A percentile compares a stretch with the other conserved stretches of the same genome.
Conservation (phyloP, 92 coral and sea anemone genomes). For the Umimayanthus kanabou region DNA sequence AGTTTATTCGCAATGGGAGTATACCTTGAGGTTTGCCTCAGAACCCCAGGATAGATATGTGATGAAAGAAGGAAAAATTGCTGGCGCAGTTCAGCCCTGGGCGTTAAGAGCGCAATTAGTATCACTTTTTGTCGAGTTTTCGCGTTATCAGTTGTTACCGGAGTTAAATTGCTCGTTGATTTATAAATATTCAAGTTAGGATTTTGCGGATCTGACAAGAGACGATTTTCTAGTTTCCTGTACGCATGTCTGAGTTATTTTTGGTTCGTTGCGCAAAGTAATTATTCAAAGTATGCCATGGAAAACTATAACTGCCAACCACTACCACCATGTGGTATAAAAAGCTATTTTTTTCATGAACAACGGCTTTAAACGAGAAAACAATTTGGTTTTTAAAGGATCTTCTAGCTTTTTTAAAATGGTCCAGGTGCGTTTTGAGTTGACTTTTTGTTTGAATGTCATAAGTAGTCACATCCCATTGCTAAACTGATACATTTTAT, state of each 20-base stretch:
- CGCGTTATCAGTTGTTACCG: constrained; percentile 37
- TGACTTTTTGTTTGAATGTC: not conserved
- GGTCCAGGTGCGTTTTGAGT: constrained; percentile 12
- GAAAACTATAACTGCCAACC: not conserved
- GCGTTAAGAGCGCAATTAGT: constrained; percentile 9
- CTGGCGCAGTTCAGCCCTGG: not conserved
- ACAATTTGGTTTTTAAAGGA: not conserved
- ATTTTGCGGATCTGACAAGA: constrained; percentile 6
- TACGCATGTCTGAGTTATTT: constrained; percentile 22
- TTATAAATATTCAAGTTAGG: constrained; percentile 13
- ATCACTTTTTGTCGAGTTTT: constrained; percentile 33
- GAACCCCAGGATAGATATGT: constrained; percentile 14
- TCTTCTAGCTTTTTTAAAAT: not conserved
- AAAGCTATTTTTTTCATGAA: not conserved
- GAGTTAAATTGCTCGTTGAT: constrained; percentile 18
- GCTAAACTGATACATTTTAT: not conserved
- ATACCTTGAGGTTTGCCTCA: constrained; percentile 34
- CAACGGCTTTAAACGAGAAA: not conserved
- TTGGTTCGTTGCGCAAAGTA: constrained; percentile 4
- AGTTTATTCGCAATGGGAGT: constrained; percentile 32
- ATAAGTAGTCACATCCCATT: not conserved
- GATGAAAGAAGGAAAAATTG: constrained; percentile 38
- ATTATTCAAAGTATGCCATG: not conserved
- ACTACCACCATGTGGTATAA: not conserved
- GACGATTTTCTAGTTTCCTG: constrained; percentile 25